A percentile compares a stretch with the other conserved stretches of the same genome.
Conservation (phyloP, 2,797 vertebrate genomes). For the Rhynchonycteris naso region DNA sequence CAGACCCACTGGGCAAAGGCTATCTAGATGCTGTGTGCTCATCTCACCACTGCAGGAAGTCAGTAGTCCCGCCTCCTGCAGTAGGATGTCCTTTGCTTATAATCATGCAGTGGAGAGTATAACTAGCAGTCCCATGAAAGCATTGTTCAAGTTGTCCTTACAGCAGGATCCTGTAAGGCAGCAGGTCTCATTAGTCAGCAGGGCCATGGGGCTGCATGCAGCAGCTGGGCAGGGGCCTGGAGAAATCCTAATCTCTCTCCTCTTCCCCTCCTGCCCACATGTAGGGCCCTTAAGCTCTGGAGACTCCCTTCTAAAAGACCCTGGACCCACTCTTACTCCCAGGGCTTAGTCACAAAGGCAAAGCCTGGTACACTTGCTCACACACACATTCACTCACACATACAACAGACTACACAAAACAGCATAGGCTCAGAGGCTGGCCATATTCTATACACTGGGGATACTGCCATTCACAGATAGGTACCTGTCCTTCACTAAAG, state of each 20-base stretch:
- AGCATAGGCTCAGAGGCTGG: not conserved
- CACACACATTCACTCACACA: not conserved
- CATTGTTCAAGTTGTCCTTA: slow-evolving; percentile 97
- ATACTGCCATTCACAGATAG: not conserved
- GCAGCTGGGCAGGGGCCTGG: not conserved
- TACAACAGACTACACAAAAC: not conserved
- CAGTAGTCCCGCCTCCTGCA: slow-evolving; percentile 94
- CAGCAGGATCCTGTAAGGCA: slow-evolving; percentile 93
- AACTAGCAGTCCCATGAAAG: slow-evolving; percentile 93
- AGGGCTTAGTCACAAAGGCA: not conserved
- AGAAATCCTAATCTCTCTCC: not conserved
- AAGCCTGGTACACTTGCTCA: not conserved
- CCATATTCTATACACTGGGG: not conserved
- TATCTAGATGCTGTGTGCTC: not conserved
- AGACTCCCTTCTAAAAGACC: not conserved
- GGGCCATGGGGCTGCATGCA: not conserved
- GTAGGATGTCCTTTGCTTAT: slow-evolving; percentile 94
- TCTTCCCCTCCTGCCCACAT: not conserved
- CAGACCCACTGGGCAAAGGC: not conserved
- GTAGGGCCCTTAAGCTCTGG: not conserved
- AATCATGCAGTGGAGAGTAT: slow-evolving; percentile 95
- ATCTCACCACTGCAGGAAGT: slow-evolving; percentile 94
- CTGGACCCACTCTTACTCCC: not conserved
- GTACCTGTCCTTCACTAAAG: not conserved
- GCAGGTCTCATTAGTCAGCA: not conserved